A percentile compares a stretch with the other conserved stretches of the same genome.
Conservation (phyloP, 2,797 vertebrate species). For the Loris lydekkerianus region DNA sequence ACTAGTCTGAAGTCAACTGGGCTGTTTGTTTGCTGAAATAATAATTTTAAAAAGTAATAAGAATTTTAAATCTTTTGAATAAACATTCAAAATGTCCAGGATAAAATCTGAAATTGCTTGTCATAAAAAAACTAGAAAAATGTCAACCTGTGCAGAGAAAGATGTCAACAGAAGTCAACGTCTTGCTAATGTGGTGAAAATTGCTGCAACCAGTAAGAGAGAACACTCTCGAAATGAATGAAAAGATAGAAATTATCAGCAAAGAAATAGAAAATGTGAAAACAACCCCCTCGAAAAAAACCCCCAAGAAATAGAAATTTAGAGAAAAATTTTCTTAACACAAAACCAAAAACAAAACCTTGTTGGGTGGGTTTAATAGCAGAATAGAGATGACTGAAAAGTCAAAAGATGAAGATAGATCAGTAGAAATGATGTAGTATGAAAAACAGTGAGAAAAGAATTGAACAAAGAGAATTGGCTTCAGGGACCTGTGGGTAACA, state of each 20-base stretch:
- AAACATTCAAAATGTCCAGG: neutral
- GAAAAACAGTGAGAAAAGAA: neutral
- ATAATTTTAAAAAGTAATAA: neutral
- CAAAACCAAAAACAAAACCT: neutral
- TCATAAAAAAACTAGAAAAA: neutral
- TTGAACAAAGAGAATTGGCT: neutral
- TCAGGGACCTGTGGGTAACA: neutral
- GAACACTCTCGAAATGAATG: neutral
- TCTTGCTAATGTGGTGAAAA: neutral
- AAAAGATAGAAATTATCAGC: neutral
- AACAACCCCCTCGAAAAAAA: neutral
- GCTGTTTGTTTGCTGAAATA: neutral
- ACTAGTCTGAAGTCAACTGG: neutral
- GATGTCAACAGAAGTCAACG: neutral
- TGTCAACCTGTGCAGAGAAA: neutral
- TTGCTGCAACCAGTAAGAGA: neutral
- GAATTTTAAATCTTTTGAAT: neutral
- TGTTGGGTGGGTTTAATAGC: neutral
- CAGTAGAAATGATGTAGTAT: neutral
- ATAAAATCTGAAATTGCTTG: neutral
- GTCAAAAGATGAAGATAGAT: neutral
- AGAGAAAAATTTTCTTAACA: neutral
- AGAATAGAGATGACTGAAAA: neutral
- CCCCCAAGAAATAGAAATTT: neutral
- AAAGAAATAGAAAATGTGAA: neutral